Conservation (phyloP, 2,888 invertebrate species). For the Automeris io region DNA sequence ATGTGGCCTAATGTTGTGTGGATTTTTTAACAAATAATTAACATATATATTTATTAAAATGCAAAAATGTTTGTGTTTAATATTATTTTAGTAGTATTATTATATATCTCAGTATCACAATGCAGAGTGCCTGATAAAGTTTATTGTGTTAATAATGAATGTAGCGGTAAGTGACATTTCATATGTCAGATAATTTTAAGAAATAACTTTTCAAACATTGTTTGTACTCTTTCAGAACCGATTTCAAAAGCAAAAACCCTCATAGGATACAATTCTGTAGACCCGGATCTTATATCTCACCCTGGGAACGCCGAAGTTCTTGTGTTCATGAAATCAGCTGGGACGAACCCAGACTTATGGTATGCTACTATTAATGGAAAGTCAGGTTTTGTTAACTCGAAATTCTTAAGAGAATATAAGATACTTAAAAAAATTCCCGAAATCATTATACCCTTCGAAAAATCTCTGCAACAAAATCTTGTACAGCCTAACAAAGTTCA, state of each 20-base stretch:
- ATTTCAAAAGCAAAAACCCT: constrained; percentile 80
- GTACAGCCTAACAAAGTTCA: constrained; percentile 61
- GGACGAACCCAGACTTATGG: constrained; percentile 78
- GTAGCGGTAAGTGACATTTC: constrained; percentile 75
- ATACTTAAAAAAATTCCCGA: constrained; percentile 54
- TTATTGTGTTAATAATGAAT: constrained; percentile 82
- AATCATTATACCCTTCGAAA: constrained; percentile 41
- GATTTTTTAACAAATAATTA: constrained; percentile 46
- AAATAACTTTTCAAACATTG: constrained; percentile 29
- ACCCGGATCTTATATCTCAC: constrained; percentile 79
- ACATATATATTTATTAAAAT: constrained; percentile 48
- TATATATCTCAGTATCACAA: constrained; percentile 45
- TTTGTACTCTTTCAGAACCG: constrained; percentile 63
- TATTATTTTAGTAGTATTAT: constrained; percentile 56
- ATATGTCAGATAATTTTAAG: constrained; percentile 31
- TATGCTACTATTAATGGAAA: constrained; percentile 82
- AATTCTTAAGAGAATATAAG: constrained; percentile 78
- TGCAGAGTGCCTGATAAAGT: constrained; percentile 80
- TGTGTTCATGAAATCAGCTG: constrained; percentile 84
- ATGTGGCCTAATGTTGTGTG: constrained; percentile 66
- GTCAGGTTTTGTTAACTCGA: constrained; percentile 80
- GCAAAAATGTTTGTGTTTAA: constrained; percentile 64
- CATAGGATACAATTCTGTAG: constrained; percentile 72
- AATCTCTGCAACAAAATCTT: constrained; percentile 19
- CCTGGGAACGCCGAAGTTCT: constrained; percentile 71